These are phyloP conservation scores for Smithornis capensis DNA, from an alignment of 2,113 vertebrate genomes.

Conservation along the genomic window DNA sequence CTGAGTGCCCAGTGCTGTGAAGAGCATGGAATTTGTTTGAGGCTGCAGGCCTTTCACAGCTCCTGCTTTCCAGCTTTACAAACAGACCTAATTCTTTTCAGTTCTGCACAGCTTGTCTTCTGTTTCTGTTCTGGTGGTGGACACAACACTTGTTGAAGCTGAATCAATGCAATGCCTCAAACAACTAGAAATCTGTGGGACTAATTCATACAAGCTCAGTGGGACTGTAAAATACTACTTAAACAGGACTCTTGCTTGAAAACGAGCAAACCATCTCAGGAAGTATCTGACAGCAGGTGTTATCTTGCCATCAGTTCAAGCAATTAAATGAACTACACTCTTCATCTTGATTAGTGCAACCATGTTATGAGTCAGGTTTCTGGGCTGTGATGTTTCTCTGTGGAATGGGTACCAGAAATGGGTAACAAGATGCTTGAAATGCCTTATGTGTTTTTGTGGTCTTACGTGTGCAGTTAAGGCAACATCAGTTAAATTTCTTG, in stretches of 20 bases:
- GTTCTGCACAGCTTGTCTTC: neutral
- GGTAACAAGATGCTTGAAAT: neutral
- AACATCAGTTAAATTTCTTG: neutral
- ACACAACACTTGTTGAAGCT: neutral
- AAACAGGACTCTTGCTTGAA: neutral
- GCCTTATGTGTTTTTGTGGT: neutral
- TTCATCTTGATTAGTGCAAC: neutral
- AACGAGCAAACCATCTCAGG: neutral
- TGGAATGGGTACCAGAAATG: neutral
- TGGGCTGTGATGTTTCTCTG: neutral
- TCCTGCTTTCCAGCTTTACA: neutral
- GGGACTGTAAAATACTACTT: neutral
- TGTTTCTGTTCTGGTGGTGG: neutral
- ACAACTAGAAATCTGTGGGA: neutral
- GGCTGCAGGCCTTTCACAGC: neutral
- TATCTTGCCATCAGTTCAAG: neutral
- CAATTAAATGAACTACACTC: neutral
- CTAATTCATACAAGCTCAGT: neutral
- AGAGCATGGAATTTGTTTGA: neutral
- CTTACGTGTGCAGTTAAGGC: neutral
- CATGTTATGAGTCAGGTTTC: neutral
- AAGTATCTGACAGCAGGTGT: neutral
- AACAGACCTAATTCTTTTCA: conserved; percentile 5
- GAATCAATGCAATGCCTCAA: neutral
- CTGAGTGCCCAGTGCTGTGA: neutral